Conservation (phyloP, 1,140 invertebrate species). For the Octopus sinensis region DNA sequence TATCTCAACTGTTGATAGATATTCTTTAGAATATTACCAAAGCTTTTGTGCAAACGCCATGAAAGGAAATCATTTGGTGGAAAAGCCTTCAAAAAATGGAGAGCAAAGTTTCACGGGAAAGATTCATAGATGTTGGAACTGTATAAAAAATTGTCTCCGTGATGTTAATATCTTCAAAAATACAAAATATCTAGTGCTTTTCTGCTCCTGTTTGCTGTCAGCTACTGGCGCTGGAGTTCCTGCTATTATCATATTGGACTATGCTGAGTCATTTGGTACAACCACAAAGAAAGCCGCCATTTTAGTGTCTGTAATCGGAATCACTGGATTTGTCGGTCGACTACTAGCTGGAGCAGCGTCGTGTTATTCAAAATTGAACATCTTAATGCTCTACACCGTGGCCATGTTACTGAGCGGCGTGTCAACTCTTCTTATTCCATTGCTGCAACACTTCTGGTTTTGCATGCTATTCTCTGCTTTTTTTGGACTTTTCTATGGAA, state of each 20-base stretch:
- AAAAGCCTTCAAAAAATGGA: background rate
- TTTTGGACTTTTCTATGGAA: conserved; percentile 10
- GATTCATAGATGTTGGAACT: background rate
- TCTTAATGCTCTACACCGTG: background rate
- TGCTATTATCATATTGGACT: background rate
- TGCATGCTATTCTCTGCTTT: background rate
- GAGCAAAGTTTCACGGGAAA: background rate
- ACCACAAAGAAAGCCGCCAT: background rate
- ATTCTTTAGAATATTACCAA: background rate
- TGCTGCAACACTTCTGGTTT: background rate
- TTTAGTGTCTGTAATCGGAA: background rate
- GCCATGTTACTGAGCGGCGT: background rate
- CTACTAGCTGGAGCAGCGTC: background rate
- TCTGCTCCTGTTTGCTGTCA: background rate
- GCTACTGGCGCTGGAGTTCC: conserved; percentile 9
- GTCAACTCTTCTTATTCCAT: background rate
- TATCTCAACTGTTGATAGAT: background rate
- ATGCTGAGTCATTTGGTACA: background rate
- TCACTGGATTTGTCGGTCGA: background rate
- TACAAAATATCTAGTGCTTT: background rate
- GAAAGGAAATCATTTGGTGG: background rate
- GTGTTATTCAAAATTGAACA: background rate
- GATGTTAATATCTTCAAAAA: background rate
- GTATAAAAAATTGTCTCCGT: background rate
- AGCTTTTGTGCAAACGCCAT: background rate